Conservation (phyloP, 2,888 invertebrate genomes). For the Alviniconcha strummeri region DNA sequence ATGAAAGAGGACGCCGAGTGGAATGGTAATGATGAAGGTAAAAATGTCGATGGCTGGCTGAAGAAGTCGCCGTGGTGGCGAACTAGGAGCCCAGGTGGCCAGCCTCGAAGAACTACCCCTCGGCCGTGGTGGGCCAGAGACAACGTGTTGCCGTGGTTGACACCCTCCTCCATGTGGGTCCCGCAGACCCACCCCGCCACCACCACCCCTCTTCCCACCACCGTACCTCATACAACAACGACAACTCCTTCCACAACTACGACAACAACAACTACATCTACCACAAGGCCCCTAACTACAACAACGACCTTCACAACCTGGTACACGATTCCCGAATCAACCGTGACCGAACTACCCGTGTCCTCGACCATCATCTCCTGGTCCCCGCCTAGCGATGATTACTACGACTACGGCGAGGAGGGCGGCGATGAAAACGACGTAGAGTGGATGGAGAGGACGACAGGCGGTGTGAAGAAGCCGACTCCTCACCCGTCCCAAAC, state of each 20-base stretch:
- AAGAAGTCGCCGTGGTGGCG: background rate
- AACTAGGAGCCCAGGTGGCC: background rate
- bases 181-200: conserved; percentile 7
- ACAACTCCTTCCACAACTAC: background rate
- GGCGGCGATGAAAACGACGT: background rate
- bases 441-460: background rate
- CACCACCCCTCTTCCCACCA: background rate
- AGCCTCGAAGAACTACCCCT: background rate
- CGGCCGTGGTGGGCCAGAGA: conserved; percentile 26
- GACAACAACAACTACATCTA: background rate
- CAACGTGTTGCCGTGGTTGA: conserved; percentile 8
- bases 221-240: background rate
- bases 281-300: background rate
- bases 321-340: background rate
- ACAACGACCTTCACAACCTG: background rate
- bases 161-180: conserved; percentile 7
- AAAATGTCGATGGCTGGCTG: background rate
- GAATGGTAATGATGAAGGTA: background rate
- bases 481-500: background rate
- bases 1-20: too few relatives aligned
- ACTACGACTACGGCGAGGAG: background rate
- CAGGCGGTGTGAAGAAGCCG: background rate
- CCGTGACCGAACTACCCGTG: conserved; percentile 4
- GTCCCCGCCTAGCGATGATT: background rate
- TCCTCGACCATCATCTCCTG: background rate